Evolutionary conservation across 2,888 invertebrate genomes (phyloP), one percentile per base, ranked within the genome.

Genomic region (Diachrysia chrysitis): DNA sequence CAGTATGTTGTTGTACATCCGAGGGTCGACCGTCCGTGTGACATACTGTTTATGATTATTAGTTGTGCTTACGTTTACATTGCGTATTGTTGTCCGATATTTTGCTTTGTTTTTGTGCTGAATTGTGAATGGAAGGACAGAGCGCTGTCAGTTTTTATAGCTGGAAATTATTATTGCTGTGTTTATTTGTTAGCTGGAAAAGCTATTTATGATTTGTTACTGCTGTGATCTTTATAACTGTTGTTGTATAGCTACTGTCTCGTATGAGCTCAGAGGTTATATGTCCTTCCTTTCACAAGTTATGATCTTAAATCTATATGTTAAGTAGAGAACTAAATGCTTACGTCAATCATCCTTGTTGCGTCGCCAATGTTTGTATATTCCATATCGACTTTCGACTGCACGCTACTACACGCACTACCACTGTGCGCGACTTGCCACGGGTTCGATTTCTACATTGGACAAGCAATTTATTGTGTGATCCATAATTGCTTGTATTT

Each of bases 21-120:
- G 61, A 69, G 65, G 66, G 73, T 51, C 61, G 63, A 32, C 53
- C 12, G 42, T 42, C 56, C 59, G 61, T 19, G 63, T 82, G 80
- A 73, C 76, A 82, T 71, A 73, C 63, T 73, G 69, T 77, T 83
- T 83, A 83, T 74, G 69, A 73, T 68, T 81, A 80, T 76, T 74
- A 66, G 63, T 61, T n/a, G 56, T 61, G 54, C 56, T 58, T 69
- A 66, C 55, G 55, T 57, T 71, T 65, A 57, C 57, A 57, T 73
- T 71, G 69, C 68, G 69, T 71, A 71, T 63, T 75, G 54, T 58
- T 61, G n/a, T 5, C 14, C 25, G 23, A 19, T 46, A 14, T 35
- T n/a, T 58, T 42, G 54, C 29, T 73, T 73, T 62, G 51, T 51
- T 73, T 77, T 59, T 0, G 16, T 48, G 10, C 19, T 35, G 12